Percentiles rank a stretch among this genome's conserved stretches.
Conservation (phyloP, 2,113 vertebrate genomes). For the Etheostoma cragini region DNA sequence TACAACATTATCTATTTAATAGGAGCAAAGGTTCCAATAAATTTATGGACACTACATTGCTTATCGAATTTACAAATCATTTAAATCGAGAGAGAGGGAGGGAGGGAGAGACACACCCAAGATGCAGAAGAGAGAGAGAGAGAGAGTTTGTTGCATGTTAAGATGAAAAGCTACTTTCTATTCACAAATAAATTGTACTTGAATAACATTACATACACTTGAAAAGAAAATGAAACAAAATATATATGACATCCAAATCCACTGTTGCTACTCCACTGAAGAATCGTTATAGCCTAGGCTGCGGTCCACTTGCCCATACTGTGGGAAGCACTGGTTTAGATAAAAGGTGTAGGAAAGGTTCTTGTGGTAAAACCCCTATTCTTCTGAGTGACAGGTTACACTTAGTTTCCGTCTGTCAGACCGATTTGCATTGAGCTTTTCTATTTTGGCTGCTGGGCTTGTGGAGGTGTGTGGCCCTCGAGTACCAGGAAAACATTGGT, state of each 20-base stretch:
- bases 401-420: slow-evolving; percentile 36
- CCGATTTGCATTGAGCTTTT: slow-evolving; percentile 26
- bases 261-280: too few relatives aligned
- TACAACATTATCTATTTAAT: too few relatives aligned
- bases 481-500: slow-evolving; percentile 25
- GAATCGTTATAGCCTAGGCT: too few relatives aligned
- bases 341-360: neutral
- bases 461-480: slow-evolving; percentile 12
- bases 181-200: neutral
- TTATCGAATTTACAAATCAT: neutral
- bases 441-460: slow-evolving; percentile 29
- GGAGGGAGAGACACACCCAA: too few relatives aligned
- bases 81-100: too few relatives aligned
- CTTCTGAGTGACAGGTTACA: slow-evolving; percentile 39
- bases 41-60: too few relatives aligned
- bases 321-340: neutral
- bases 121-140: too few relatives aligned
- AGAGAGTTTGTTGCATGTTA: neutral
- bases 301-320: too few relatives aligned
- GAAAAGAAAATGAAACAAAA: neutral
- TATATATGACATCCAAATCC: neutral
- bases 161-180: neutral
- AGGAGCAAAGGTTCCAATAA: too few relatives aligned
- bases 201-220: neutral
- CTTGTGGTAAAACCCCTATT: neutral